Evolutionary conservation across 30 jellyfish, hydroid and myxozoan species (phyloP).

Genomic region (Aurelia sp.): DNA sequence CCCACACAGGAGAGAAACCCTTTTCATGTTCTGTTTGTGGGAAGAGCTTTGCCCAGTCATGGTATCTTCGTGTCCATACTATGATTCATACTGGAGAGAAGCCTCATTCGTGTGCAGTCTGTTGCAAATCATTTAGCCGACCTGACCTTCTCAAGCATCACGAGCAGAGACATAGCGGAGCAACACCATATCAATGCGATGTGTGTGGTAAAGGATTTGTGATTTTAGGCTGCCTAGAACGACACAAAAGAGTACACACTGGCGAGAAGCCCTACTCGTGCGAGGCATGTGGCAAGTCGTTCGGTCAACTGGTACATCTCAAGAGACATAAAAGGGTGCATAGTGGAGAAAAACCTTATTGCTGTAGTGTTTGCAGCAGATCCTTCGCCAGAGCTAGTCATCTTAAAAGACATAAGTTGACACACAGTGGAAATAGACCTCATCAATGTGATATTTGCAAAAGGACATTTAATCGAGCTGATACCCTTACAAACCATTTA

Average conservation of each 20-base stretch:
- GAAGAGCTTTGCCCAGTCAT: neutral
- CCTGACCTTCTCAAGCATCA: neutral
- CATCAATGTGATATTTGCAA: no score
- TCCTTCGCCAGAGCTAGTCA: neutral
- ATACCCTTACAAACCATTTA: no score
- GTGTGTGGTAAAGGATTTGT: neutral
- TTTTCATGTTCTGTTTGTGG: neutral
- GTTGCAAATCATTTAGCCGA: conserved; percentile 2
- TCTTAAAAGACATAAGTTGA: no score
- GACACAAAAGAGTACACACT: conserved; percentile 6
- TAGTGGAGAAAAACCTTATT: conserved; percentile 7
- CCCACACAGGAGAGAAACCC: conserved; percentile 17
- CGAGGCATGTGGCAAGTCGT: conserved; percentile 7
- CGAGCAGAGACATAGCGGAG: conserved; percentile 18
- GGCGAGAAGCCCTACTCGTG: conserved; percentile 5
- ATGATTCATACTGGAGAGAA: conserved; percentile 25
- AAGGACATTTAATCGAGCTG: no score
- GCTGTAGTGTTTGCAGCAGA: neutral
- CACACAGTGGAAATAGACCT: no score
- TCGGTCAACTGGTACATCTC: neutral
- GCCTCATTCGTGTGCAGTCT: neutral
- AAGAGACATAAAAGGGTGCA: neutral
- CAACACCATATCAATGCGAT: conserved; percentile 17
- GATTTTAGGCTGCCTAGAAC: neutral
- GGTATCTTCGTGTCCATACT: neutral